Percentiles rank a stretch among this genome's conserved stretches.
These are phyloP conservation scores for Dicentrarchus labrax DNA, from an alignment of 2,113 vertebrate genomes.

Conservation along the genomic window DNA sequence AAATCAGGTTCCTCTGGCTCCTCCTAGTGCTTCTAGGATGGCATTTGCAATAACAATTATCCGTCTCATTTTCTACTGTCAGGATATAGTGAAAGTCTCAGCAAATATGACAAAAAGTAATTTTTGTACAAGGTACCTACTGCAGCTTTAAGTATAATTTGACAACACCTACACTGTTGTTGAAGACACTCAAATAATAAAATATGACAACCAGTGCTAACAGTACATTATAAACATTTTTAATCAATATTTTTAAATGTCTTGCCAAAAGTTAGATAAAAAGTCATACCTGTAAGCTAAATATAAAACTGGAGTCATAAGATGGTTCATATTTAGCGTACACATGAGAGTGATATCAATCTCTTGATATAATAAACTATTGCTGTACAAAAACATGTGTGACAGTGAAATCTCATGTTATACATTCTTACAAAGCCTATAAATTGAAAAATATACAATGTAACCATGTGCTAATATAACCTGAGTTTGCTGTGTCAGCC, in stretches of 20 bases:
- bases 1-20: no score
- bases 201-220: not conserved
- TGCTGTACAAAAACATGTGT: not conserved
- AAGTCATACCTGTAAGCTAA: not conserved
- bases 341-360: not conserved
- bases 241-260: not conserved
- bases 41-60: no score
- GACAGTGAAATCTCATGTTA: not conserved
- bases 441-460: not conserved
- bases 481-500: not conserved
- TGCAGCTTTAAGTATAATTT: not conserved
- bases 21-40: no score
- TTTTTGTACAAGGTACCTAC: no score
- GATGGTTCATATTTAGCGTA: no score
- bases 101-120: no score
- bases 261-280: not conserved
- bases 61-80: no score
- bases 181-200: not conserved
- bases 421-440: constrained; percentile 6
- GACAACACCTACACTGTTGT: not conserved
- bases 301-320: not conserved
- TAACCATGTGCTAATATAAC: not conserved
- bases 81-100: no score
- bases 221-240: not conserved
- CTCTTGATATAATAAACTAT: not conserved